Base-by-base conservation (phyloP, 2,888 invertebrate species). In the Thyatira batis region DNA sequence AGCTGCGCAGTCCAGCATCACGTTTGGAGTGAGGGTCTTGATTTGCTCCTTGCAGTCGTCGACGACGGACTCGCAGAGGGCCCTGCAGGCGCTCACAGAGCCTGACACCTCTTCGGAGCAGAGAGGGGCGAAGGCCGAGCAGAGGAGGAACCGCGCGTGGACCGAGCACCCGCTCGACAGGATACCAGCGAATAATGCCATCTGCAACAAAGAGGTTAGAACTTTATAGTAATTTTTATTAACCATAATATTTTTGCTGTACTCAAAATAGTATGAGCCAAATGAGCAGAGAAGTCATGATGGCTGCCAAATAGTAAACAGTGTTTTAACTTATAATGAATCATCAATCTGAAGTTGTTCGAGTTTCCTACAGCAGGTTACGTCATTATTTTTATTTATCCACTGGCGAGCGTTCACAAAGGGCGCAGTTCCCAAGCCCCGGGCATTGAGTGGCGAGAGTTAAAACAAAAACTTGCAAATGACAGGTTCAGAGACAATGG, bases 91-190 rank as follows among this genome's bases (percentile, higher is more conserved):
- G 57, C 96, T 96, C 59, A 98, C 96, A 43, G 97, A 95, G 69
- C 95, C 95, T 23, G 95, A 94, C 61, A 97, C 96, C 83, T 97
- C 95, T 76, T 96, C 96, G 27, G 97, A 97, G 87, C 98, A 98
- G 83, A 98, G 95, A 33, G 98, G 98, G 9, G 97, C 96, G 85
- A 97, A 97, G 51, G 98, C 95, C 13, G 97, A 96, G 90, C 98
- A 98, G 58, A 98, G 94, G 78, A 98, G 95, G 85, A 98, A 96
- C 66, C 96, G 94, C 44, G 97, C 94, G 76, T 97, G 95, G 54
- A 94, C 92, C 3, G 97, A 97, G 80, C 98, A 98, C 51, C 95
- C 95, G 74, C 95, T 95, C 65, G 96, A 94, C 52, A 97, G 93
- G 57, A 97, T 92, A 0, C 94, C 95, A 75, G 94, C 91, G 84